phyloP scores from a whole-genome alignment of 2,888 invertebrate genomes.

The Drosophila limbata region DNA sequence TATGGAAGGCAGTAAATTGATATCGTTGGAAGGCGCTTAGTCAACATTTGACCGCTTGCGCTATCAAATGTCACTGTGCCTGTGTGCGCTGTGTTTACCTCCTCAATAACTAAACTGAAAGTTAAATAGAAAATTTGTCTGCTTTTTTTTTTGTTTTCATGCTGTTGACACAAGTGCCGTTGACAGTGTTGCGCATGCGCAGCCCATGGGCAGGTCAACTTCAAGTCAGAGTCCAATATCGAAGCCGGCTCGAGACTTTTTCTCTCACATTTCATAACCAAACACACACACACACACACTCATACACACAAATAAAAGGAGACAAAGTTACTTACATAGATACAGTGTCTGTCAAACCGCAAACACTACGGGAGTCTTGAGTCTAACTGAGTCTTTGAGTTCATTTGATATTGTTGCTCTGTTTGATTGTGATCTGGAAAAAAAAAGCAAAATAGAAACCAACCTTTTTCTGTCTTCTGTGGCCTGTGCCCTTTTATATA shows the following conservation, averaged over 20 bases:
- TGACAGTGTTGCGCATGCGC: slow-evolving; percentile 43
- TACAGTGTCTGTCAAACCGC: slow-evolving; percentile 59
- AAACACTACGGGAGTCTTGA: slow-evolving; percentile 67
- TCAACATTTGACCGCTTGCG: slow-evolving; percentile 69
- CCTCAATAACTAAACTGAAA: slow-evolving; percentile 56
- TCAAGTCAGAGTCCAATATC: slow-evolving; percentile 29
- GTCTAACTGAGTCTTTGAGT: slow-evolving; percentile 34
- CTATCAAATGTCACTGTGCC: slow-evolving; percentile 75
- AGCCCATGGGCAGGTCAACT: slow-evolving; percentile 62
- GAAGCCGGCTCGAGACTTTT: slow-evolving; percentile 37
- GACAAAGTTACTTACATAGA: slow-evolving; percentile 5
- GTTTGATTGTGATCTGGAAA: slow-evolving; percentile 68
- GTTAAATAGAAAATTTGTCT: slow-evolving; percentile 66
- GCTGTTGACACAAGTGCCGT: slow-evolving; percentile 70
- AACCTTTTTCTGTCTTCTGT: slow-evolving; percentile 58
- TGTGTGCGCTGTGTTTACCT: slow-evolving; percentile 16
- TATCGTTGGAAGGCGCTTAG: slow-evolving; percentile 45
- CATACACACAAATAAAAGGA: slow-evolving; percentile 14
- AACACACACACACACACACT: slow-evolving; percentile 32
- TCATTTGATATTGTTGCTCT: slow-evolving; percentile 66
- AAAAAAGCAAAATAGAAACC: slow-evolving; percentile 21
- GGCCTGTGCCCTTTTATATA: slow-evolving; percentile 28
- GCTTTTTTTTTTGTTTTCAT: slow-evolving; percentile 8
- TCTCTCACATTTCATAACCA: slow-evolving; percentile 59
- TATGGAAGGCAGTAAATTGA: slow-evolving; percentile 40